Conservation (phyloP, 2,113 vertebrate species). For the Daboia siamensis region DNA sequence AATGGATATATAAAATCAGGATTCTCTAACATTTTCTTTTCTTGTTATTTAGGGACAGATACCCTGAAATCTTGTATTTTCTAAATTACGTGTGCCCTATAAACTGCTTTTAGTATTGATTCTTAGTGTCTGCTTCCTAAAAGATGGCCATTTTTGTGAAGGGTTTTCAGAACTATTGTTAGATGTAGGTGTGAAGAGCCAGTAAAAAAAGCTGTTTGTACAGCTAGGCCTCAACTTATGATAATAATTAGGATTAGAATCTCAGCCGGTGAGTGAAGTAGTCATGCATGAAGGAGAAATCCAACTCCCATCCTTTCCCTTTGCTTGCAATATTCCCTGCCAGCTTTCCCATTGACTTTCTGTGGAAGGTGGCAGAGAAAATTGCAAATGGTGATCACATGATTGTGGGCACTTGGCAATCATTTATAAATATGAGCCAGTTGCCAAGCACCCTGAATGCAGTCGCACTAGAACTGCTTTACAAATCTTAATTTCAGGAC, state of each 20-base stretch:
- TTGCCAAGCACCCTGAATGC: not conserved
- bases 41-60: not conserved
- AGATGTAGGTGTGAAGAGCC: conserved; percentile 16
- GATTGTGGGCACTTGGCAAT: not conserved
- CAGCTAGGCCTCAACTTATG: not conserved
- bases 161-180: not conserved
- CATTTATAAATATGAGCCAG: not conserved
- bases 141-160: not conserved
- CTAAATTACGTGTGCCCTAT: not conserved
- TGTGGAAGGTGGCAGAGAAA: not conserved
- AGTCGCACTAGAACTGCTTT: not conserved
- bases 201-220: conserved; percentile 32
- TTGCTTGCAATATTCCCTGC: not conserved
- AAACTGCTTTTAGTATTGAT: not conserved
- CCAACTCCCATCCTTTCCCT: not conserved
- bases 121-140: not conserved
- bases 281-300: not conserved
- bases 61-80: not conserved
- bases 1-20: not conserved
- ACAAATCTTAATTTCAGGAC: not conserved
- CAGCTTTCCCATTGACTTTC: not conserved
- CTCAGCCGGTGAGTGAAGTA: not conserved
- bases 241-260: not conserved
- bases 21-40: not conserved
- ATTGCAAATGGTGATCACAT: not conserved